Evolutionary conservation across 2,888 invertebrate genomes (phyloP).

Genomic region (Synanthedon tipuliformis): DNA sequence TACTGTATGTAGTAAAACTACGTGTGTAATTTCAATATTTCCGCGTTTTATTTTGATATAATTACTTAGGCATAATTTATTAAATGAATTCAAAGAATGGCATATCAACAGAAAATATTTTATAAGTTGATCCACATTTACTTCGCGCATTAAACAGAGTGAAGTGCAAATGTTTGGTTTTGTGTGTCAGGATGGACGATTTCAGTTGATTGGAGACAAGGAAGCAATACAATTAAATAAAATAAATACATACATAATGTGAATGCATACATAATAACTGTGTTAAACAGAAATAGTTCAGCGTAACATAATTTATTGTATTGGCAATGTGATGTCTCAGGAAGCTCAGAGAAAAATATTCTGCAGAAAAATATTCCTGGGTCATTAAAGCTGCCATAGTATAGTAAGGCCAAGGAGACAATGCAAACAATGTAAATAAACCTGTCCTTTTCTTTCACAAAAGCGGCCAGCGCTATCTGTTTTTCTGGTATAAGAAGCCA

Average conservation of each 20-base stretch:
- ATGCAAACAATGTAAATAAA: no score
- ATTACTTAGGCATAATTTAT: no score
- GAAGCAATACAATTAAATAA: conserved; percentile 38
- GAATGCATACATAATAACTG: not conserved
- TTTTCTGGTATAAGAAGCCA: no score
- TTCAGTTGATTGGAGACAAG: conserved; percentile 57
- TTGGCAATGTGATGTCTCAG: no score
- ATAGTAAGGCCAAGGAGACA: no score
- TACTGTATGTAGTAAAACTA: no score
- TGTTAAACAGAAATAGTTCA: not conserved
- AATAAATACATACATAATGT: not conserved
- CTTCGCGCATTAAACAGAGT: conserved; percentile 34
- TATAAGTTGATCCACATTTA: conserved; percentile 33
- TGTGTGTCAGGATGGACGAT: conserved; percentile 57
- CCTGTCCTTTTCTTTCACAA: no score
- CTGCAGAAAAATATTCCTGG: not conserved
- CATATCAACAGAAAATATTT: conserved; percentile 11
- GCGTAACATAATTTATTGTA: not conserved
- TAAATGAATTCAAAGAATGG: conserved; percentile 5
- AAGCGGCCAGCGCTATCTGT: no score
- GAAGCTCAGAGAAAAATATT: no score
- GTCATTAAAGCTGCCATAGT: conserved; percentile 26
- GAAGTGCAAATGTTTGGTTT: conserved; percentile 43
- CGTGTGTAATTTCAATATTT: no score
- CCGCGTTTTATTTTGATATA: no score